These are phyloP conservation scores for Euplexia lucipara DNA, from an alignment of 2,888 invertebrate genomes.

Conservation along the genomic window DNA sequence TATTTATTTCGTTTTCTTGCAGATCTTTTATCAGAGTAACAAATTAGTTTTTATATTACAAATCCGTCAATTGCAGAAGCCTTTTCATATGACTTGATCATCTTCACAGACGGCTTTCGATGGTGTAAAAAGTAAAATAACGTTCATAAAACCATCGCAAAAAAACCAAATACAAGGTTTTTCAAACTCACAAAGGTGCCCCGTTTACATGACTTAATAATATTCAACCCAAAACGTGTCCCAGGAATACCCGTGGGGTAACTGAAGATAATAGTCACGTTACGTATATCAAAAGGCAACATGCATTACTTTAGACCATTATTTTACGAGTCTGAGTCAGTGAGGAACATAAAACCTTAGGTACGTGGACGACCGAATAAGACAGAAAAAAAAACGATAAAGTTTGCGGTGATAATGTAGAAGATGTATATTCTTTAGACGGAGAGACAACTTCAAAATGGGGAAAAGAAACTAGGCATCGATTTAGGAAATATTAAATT, in stretches of 20 bases:
- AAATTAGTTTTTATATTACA: too few relatives aligned
- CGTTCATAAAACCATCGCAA: background rate
- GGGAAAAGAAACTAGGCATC: too few relatives aligned
- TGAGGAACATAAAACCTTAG: conserved; percentile 46
- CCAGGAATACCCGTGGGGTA: conserved; percentile 6
- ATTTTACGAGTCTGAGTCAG: conserved; percentile 50
- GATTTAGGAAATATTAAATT: background rate
- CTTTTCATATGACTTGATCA: too few relatives aligned
- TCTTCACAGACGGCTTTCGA: too few relatives aligned
- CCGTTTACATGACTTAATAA: conserved; percentile 16
- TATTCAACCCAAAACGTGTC: conserved; percentile 35
- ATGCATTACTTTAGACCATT: conserved; percentile 34
- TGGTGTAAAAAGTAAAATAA: background rate
- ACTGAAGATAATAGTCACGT: conserved; percentile 32
- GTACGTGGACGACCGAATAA: conserved; percentile 33
- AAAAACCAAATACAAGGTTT: background rate
- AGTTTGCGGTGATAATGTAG: conserved; percentile 33
- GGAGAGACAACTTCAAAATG: too few relatives aligned
- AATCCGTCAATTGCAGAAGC: too few relatives aligned
- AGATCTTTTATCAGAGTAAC: too few relatives aligned
- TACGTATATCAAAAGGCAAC: conserved; percentile 38
- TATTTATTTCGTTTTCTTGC: too few relatives aligned
- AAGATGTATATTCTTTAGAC: background rate
- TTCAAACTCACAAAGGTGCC: background rate
- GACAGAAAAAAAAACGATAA: conserved; percentile 31